These are phyloP conservation scores for Turnix velox DNA, from an alignment of 2,113 vertebrate species.

Conservation along the genomic window DNA sequence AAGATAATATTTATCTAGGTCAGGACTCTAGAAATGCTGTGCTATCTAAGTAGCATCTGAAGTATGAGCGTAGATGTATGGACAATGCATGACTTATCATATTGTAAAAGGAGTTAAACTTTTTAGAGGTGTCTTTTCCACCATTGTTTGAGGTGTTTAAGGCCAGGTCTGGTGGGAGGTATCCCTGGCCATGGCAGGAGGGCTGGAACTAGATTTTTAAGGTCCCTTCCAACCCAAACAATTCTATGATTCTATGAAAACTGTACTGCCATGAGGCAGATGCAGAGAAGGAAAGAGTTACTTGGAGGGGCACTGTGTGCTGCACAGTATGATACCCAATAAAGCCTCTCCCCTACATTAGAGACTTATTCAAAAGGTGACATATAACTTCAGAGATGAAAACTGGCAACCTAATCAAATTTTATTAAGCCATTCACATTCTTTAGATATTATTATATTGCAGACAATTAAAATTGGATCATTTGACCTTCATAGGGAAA, in stretches of 20 bases:
- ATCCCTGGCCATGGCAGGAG: too few species aligned
- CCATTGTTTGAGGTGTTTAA: too few species aligned
- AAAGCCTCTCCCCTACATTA: not conserved
- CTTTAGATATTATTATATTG: not conserved
- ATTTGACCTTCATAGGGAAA: not conserved
- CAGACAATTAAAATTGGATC: slow-evolving; percentile 7
- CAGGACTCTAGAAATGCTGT: not conserved
- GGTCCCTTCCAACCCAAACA: too few species aligned
- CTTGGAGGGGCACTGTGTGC: not conserved
- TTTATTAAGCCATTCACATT: not conserved
- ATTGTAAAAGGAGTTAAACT: too few species aligned
- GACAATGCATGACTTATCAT: too few species aligned
- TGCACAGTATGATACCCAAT: not conserved
- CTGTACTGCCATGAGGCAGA: not conserved
- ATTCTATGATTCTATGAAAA: too few species aligned
- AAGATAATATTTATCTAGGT: slow-evolving; percentile 47
- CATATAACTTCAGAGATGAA: not conserved
- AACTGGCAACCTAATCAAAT: not conserved
- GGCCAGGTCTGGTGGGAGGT: too few species aligned
- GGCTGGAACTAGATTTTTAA: too few species aligned
- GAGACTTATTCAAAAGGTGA: not conserved
- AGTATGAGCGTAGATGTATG: too few species aligned
- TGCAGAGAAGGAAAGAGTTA: not conserved
- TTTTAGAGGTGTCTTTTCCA: too few species aligned
- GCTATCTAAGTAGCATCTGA: not conserved